phyloP scores from a whole-genome alignment of 2,113 vertebrate species.

The Proterorhinus semilunaris region DNA sequence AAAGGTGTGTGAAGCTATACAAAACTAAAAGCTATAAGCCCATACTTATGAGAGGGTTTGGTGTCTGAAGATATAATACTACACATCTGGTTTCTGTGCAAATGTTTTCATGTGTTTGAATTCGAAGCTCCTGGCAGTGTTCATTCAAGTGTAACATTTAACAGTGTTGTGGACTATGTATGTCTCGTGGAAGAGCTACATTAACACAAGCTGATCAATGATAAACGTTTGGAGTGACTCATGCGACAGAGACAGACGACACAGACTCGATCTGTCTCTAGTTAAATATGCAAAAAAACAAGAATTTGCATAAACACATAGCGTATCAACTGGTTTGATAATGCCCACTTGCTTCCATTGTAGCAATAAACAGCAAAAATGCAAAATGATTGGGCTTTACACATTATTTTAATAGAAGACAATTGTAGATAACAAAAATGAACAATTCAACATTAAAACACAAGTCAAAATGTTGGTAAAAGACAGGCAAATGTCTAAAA shows the following conservation, averaged over 20 bases:
- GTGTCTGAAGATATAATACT: neutral
- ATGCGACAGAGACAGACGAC: conserved; percentile 50
- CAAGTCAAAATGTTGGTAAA: neutral
- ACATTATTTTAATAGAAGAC: conserved; percentile 4
- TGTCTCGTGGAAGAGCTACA: conserved; percentile 28
- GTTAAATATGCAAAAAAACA: conserved; percentile 11
- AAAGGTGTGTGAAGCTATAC: no score
- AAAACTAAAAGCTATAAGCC: no score
- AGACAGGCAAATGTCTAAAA: conserved; percentile 40
- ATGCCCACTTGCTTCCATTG: neutral
- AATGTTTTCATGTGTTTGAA: neutral
- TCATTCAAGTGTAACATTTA: neutral
- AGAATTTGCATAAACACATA: neutral
- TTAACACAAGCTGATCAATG: conserved; percentile 41
- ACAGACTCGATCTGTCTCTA: conserved; percentile 17
- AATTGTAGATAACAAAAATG: neutral
- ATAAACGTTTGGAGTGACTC: conserved; percentile 62
- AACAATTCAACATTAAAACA: neutral
- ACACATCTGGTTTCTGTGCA: neutral
- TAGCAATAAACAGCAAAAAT: neutral
- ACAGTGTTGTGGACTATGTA: neutral
- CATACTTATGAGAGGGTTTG: no score
- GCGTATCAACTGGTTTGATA: neutral
- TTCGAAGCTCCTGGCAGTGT: neutral
- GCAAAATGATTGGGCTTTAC: neutral